Evolutionary conservation across 2,113 vertebrate species (phyloP).

Genomic region (Pygoscelis adeliae): DNA sequence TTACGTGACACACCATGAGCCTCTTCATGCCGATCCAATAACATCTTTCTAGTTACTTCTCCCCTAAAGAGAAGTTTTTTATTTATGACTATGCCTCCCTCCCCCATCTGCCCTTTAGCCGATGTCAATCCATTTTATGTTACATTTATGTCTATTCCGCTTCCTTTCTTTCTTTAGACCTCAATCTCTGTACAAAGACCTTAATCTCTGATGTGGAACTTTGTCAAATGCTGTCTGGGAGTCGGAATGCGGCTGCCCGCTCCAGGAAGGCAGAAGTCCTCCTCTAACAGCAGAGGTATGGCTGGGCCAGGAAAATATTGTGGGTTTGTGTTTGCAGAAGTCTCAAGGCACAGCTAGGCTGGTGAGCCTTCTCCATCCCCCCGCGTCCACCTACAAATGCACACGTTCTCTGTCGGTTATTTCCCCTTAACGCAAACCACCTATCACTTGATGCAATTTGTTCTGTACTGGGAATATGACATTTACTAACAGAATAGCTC

Average conservation of each 20-base stretch:
- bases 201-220: slow-evolving; percentile 76
- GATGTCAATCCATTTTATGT: slow-evolving; percentile 74
- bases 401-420: fast-evolving
- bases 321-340: background rate
- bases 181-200: slow-evolving; percentile 76
- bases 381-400: fast-evolving
- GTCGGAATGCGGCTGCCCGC: slow-evolving; percentile 10
- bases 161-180: slow-evolving; percentile 70
- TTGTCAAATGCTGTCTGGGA: slow-evolving; percentile 63
- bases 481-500: background rate
- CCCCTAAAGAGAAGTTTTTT: slow-evolving; percentile 61
- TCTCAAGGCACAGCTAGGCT: fast-evolving
- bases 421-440: background rate
- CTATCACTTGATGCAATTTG: fast-evolving
- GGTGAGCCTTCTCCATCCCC: background rate
- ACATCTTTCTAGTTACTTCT: slow-evolving; percentile 20
- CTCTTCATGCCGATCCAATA: background rate
- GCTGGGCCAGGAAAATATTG: background rate
- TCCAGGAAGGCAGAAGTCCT: background rate
- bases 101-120: slow-evolving; percentile 72
- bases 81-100: slow-evolving; percentile 46
- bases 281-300: background rate
- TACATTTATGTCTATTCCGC: slow-evolving; percentile 71
- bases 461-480: background rate
- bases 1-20: background rate